Evolutionary conservation across 2,888 invertebrate species (phyloP), one percentile per base, ranked within the genome.

Genomic region (Aspidapion aeneum): DNA sequence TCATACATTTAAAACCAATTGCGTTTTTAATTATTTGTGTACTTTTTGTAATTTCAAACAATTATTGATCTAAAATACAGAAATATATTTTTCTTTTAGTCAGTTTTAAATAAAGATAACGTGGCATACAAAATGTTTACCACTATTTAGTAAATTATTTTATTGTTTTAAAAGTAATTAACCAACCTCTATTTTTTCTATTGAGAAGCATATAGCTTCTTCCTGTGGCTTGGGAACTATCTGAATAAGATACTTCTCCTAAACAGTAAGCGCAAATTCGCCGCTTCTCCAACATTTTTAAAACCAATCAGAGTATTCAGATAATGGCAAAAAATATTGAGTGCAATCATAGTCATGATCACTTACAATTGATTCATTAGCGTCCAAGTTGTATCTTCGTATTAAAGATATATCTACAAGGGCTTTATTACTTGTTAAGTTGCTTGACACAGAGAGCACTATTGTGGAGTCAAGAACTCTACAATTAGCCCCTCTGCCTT

Each of bases 401-500:
- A 35, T 12, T 35, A 35, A 12, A 7, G 35, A 35, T 12, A 35
- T 3, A 35, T 35, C 35, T 7, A 35, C 35, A 3, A 35, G 12
- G 5, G 35, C 35, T 35, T 35, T 12, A 35, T 35, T 35, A 7
- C 12, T 3, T 7, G 5, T 7, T 7, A 12, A 35, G 55, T 2
- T 57, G 50, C 61, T 61, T 48, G 61, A 52, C 7, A 56, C 49
- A 3, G 7, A n/a, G 5, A 61, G 21, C 1, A 61, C 2, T 16
- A 19, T 18, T 9, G 57, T 61, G 16, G 18, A 49, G 50, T 61
- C 61, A 1, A 61, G 21, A 1, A 56, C 49, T 1, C 49, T 55
- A 35, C 63, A 63, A 50, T 59, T 63, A 1, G 59, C 63, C 9
- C 21, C 55, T 51, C 55, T 35, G 16, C 1, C 55, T 1, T 22